phyloP scores from a whole-genome alignment of 2,113 vertebrate species.

The Fukomys damarensis region DNA sequence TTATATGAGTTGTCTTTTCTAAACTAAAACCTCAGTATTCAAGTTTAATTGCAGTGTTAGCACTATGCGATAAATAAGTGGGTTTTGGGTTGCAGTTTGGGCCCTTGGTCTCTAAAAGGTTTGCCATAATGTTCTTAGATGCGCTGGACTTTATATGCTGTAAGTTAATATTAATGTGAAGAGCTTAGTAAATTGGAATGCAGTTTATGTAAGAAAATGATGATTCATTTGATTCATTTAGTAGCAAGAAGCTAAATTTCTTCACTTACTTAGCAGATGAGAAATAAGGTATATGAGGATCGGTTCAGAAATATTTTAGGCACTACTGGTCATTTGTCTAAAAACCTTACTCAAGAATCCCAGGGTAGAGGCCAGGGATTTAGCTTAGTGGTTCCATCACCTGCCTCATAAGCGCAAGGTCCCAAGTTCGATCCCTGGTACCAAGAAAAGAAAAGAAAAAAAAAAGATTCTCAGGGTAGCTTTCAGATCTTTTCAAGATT shows the following conservation, averaged over 20 bases:
- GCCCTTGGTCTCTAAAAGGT: neutral
- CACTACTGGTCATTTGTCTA: neutral
- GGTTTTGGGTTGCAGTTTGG: neutral
- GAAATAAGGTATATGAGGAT: neutral
- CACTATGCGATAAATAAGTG: neutral
- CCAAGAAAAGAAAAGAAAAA: too few relatives aligned
- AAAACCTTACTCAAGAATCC: neutral
- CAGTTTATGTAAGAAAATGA: conserved; percentile 5
- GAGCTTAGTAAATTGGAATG: neutral
- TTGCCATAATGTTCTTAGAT: neutral
- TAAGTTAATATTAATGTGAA: conserved; percentile 50
- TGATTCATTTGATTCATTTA: neutral
- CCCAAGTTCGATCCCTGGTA: too few relatives aligned
- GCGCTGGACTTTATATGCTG: conserved; percentile 38
- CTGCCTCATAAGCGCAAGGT: too few relatives aligned
- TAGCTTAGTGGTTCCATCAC: too few relatives aligned
- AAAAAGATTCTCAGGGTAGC: neutral
- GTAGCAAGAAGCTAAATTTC: neutral
- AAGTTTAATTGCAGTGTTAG: neutral
- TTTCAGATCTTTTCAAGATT: neutral
- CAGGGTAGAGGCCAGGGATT: too few relatives aligned
- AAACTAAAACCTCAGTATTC: neutral
- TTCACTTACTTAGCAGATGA: neutral
- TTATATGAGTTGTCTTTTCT: neutral
- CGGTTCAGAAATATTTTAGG: neutral